Evolutionary conservation across 2,888 invertebrate genomes (phyloP).

Genomic region (Diploptera punctata): DNA sequence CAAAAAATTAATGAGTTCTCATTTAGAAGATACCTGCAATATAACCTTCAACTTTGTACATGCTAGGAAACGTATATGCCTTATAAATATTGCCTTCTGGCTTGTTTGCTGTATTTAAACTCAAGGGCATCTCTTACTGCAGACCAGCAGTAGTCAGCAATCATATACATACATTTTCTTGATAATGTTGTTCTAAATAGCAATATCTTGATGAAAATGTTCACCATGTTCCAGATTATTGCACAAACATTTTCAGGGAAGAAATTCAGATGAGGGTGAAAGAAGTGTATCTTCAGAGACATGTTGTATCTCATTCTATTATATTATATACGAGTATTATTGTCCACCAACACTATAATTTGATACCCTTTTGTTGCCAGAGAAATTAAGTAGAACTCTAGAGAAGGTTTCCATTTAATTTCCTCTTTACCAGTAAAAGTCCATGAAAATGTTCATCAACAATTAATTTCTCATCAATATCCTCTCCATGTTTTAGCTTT

Average conservation of each 20-base stretch:
- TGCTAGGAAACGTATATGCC: no score
- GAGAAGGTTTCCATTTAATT: constrained; percentile 1
- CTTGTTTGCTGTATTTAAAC: not conserved
- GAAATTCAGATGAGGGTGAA: not conserved
- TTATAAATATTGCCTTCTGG: not conserved
- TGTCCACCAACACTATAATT: not conserved
- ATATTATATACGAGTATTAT: not conserved
- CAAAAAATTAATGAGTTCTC: no score
- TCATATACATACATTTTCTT: not conserved
- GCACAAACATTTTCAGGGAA: not conserved
- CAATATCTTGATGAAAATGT: not conserved
- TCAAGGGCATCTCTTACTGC: not conserved
- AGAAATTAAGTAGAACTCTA: not conserved
- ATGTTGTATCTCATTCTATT: constrained; percentile 3
- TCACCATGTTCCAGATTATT: not conserved
- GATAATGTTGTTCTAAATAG: not conserved
- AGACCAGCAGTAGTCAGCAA: constrained; percentile 9
- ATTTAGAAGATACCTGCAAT: no score
- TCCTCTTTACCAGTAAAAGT: not conserved
- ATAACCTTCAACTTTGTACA: no score
- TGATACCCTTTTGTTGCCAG: not conserved
- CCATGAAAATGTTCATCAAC: not conserved
- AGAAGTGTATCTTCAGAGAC: constrained; percentile 1
- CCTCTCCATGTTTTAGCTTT: not conserved
- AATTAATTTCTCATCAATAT: not conserved